Evolutionary conservation across 2,888 invertebrate species (phyloP).

Genomic region (Notocelia uddmanniana): DNA sequence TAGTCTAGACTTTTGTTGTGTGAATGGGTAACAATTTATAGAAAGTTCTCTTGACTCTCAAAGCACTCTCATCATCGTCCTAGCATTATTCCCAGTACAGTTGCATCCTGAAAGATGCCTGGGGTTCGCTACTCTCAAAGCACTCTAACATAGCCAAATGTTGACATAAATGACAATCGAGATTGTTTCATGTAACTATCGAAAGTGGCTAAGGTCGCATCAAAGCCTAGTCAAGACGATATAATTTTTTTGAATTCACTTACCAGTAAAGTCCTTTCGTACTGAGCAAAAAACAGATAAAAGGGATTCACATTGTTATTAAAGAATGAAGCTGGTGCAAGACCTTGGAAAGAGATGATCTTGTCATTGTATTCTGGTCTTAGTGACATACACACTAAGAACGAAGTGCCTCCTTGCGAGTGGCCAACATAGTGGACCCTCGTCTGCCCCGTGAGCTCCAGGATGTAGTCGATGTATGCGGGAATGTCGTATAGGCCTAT

Average conservation of each 20-base stretch:
- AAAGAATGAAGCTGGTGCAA: slow-evolving; percentile 39
- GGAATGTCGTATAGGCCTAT: slow-evolving; percentile 88
- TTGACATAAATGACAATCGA: too few relatives aligned
- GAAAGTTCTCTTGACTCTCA: too few relatives aligned
- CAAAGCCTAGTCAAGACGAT: too few relatives aligned
- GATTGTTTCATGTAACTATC: too few relatives aligned
- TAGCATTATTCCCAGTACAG: too few relatives aligned
- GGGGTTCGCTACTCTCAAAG: too few relatives aligned
- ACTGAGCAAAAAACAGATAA: slow-evolving; percentile 10
- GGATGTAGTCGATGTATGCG: slow-evolving; percentile 86
- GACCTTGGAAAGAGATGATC: slow-evolving; percentile 36
- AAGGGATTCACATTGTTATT: neutral
- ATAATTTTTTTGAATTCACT: neutral
- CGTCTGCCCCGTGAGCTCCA: slow-evolving; percentile 70
- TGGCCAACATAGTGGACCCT: slow-evolving; percentile 87
- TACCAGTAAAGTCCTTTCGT: slow-evolving; percentile 25
- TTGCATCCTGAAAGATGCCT: too few relatives aligned
- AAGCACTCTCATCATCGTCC: too few relatives aligned
- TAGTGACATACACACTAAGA: slow-evolving; percentile 40
- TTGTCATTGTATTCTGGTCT: slow-evolving; percentile 48
- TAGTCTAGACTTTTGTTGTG: too few relatives aligned
- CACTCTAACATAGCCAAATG: too few relatives aligned
- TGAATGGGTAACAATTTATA: too few relatives aligned
- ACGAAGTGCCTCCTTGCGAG: slow-evolving; percentile 80
- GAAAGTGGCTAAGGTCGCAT: too few relatives aligned